Evolutionary conservation across 1,140 invertebrate genomes (phyloP).

Genomic region (Druon quercuslanigerum): DNA sequence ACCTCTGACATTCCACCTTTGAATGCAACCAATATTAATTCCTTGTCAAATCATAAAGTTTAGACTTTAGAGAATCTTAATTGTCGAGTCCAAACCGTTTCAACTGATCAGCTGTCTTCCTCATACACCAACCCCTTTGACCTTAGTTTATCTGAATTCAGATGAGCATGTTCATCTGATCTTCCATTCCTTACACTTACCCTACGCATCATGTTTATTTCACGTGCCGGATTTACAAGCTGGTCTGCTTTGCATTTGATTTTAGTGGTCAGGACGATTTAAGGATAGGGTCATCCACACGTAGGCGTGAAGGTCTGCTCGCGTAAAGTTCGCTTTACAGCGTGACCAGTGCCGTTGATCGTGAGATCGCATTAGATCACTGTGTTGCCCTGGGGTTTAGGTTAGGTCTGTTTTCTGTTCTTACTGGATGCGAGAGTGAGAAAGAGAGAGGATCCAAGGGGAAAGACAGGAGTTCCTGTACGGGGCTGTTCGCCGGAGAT

Average conservation of each 20-base stretch:
- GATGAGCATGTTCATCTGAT: too few species aligned
- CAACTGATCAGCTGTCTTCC: too few species aligned
- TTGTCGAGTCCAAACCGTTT: too few species aligned
- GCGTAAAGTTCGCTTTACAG: slow-evolving; percentile 58
- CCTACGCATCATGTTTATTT: not conserved
- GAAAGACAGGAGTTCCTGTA: slow-evolving; percentile 13
- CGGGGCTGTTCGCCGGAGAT: slow-evolving; percentile 27
- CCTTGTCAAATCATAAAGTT: too few species aligned
- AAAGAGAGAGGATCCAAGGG: slow-evolving; percentile 22
- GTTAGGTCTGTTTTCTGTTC: slow-evolving; percentile 33
- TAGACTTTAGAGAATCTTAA: too few species aligned
- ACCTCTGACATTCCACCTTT: too few species aligned
- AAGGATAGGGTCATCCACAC: slow-evolving; percentile 44
- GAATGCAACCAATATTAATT: too few species aligned
- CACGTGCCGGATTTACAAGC: not conserved
- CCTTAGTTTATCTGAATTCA: too few species aligned
- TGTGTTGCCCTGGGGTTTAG: slow-evolving; percentile 49
- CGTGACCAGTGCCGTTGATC: slow-evolving; percentile 49
- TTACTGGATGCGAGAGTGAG: not conserved
- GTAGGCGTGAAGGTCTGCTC: slow-evolving; percentile 46
- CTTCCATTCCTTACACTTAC: too few species aligned
- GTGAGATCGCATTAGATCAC: slow-evolving; percentile 56
- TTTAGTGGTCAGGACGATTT: slow-evolving; percentile 39
- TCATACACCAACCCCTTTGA: too few species aligned
- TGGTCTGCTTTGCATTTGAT: slow-evolving; percentile 2